These are phyloP conservation scores for Psix sp. DNA, from an alignment of 1,140 invertebrate species.

Conservation along the genomic window DNA sequence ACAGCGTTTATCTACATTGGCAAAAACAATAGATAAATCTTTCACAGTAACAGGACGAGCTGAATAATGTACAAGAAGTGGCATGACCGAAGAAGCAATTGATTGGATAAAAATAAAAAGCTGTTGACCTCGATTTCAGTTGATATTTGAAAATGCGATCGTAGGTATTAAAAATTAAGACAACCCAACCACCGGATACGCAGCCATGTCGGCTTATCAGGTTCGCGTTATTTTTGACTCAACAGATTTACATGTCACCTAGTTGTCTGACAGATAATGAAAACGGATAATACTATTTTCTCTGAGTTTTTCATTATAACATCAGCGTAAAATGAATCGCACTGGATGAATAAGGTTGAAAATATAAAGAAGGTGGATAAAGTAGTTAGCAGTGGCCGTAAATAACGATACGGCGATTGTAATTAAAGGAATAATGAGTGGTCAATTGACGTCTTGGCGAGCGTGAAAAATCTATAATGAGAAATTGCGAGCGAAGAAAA, in stretches of 20 bases:
- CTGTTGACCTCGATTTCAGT: conserved; percentile 40
- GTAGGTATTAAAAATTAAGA: conserved; percentile 31
- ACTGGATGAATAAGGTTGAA: too few relatives aligned
- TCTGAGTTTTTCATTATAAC: too few relatives aligned
- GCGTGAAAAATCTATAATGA: conserved; percentile 51
- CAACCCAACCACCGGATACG: conserved; percentile 14
- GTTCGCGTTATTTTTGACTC: too few relatives aligned
- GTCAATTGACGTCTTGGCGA: conserved; percentile 14
- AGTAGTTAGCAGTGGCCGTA: not conserved
- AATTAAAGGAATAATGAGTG: conserved; percentile 33
- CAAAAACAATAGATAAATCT: conserved; percentile 47
- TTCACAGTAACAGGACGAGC: conserved; percentile 8
- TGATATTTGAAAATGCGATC: conserved; percentile 21
- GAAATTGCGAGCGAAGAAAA: conserved; percentile 44
- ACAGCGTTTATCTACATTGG: conserved; percentile 20
- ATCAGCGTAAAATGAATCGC: too few relatives aligned
- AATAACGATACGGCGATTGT: conserved; percentile 15
- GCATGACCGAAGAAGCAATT: conserved; percentile 36
- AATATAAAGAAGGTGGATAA: conserved; percentile 8
- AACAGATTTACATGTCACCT: too few relatives aligned
- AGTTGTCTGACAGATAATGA: too few relatives aligned
- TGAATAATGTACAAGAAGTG: conserved; percentile 54
- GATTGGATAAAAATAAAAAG: conserved; percentile 50
- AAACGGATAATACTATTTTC: too few relatives aligned
- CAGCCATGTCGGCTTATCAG: not conserved